Evolutionary conservation across 2,888 invertebrate genomes (phyloP).

Genomic region (Dichetophora obliterata): DNA sequence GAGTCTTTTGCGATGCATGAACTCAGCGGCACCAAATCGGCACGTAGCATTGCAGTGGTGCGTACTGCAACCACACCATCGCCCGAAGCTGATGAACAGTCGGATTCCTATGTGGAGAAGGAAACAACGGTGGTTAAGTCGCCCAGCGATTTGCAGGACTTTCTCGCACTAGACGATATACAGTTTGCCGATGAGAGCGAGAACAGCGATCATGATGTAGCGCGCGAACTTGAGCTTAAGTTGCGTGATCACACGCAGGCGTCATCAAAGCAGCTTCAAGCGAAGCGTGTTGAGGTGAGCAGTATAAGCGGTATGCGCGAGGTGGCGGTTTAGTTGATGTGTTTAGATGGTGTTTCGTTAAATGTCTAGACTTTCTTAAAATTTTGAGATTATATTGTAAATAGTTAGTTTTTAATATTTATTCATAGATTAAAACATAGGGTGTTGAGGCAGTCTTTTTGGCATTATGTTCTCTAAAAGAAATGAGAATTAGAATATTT

Average conservation of each 20-base stretch:
- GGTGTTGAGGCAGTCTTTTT: no score
- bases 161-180: slow-evolving; percentile 75
- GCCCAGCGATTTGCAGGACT: slow-evolving; percentile 73
- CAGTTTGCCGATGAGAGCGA: slow-evolving; percentile 78
- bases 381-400: slow-evolving; percentile 2
- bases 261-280: slow-evolving; percentile 43
- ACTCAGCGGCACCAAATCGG: slow-evolving; percentile 48
- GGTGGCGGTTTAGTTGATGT: neutral
- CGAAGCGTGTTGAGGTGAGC: slow-evolving; percentile 36
- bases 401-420: slow-evolving; percentile 9
- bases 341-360: no score
- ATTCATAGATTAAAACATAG: neutral
- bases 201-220: slow-evolving; percentile 50
- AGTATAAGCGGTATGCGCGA: slow-evolving; percentile 7
- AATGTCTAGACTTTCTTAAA: no score
- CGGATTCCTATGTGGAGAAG: slow-evolving; percentile 72
- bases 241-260: neutral
- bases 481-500: no score
- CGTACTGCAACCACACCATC: slow-evolving; percentile 40
- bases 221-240: slow-evolving; percentile 14
- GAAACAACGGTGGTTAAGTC: slow-evolving; percentile 79
- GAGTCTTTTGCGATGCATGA: slow-evolving; percentile 43
- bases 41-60: slow-evolving; percentile 51
- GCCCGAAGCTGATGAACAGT: slow-evolving; percentile 42
- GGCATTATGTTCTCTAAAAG: no score